Conservation (phyloP, 1,140 invertebrate genomes). For the Drosophila watanabei region DNA sequence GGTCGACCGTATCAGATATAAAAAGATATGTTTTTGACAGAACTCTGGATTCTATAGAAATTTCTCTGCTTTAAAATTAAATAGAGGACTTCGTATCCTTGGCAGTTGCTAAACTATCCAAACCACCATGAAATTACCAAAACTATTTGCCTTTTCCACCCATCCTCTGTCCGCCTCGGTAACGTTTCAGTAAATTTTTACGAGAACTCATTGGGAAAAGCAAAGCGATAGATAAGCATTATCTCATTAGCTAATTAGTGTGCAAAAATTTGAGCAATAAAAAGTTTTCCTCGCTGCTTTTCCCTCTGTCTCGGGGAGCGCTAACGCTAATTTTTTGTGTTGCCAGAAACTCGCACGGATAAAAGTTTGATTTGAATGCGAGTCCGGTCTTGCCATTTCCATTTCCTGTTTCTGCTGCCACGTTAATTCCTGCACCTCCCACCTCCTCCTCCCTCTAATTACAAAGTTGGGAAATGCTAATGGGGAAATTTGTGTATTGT, state of each 20-base stretch:
- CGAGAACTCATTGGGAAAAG: slow-evolving; percentile 46
- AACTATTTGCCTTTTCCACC: slow-evolving; percentile 35
- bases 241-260: slow-evolving; percentile 84
- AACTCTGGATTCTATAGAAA: not conserved
- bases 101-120: not conserved
- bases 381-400: slow-evolving; percentile 22
- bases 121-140: slow-evolving; percentile 12
- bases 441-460: slow-evolving; percentile 54
- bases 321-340: slow-evolving; percentile 23
- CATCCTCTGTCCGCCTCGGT: not conserved
- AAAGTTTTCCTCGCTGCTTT: slow-evolving; percentile 59
- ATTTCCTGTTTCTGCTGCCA: slow-evolving; percentile 17
- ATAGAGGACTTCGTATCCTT: not conserved
- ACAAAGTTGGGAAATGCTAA: slow-evolving; percentile 76
- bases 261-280: slow-evolving; percentile 78
- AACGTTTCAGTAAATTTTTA: slow-evolving; percentile 38
- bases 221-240: slow-evolving; percentile 75
- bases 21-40: not conserved
- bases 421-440: slow-evolving; percentile 10
- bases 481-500: slow-evolving; percentile 54
- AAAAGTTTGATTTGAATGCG: slow-evolving; percentile 53
- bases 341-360: slow-evolving; percentile 31
- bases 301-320: not conserved
- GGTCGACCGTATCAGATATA: slow-evolving; percentile 1
- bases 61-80: not conserved